A percentile compares a stretch with the other conserved stretches of the same genome.
Conservation (phyloP, 2,113 vertebrate species). For the Scophthalmus maximus region DNA sequence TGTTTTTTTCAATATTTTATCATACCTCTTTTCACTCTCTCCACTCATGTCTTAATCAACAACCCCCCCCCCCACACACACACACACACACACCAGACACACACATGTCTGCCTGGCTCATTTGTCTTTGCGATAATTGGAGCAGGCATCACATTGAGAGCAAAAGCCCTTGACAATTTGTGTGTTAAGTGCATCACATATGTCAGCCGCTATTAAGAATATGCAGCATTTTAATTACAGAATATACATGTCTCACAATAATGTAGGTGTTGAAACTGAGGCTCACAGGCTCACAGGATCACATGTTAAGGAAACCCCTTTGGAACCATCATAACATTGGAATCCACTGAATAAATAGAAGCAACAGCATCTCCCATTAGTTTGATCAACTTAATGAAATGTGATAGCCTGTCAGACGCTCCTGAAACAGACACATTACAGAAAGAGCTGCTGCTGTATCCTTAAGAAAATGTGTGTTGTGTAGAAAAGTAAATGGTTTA, state of each 20-base stretch:
- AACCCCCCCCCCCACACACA: not conserved
- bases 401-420: not conserved
- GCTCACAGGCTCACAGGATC: slow-evolving; percentile 34
- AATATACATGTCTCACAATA: slow-evolving; percentile 19
- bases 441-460: not conserved
- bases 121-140: slow-evolving; percentile 60
- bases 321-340: slow-evolving; percentile 28
- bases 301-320: slow-evolving; percentile 41
- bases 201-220: slow-evolving; percentile 56
- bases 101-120: slow-evolving; percentile 33
- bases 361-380: not conserved
- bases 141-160: slow-evolving; percentile 37
- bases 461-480: not conserved
- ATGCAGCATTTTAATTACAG: slow-evolving; percentile 56
- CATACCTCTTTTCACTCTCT: slow-evolving; percentile 12
- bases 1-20: slow-evolving; percentile 9
- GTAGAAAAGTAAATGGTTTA: too few species aligned
- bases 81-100: too few species aligned
- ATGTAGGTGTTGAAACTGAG: slow-evolving; percentile 22
- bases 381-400: not conserved
- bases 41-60: slow-evolving; percentile 29
- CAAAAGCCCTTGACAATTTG: slow-evolving; percentile 52
- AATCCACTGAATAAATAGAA: slow-evolving; percentile 26
- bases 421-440: not conserved
- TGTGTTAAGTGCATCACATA: slow-evolving; percentile 40